phyloP scores from a whole-genome alignment of 2,888 invertebrate genomes.

The Archips xylosteana region DNA sequence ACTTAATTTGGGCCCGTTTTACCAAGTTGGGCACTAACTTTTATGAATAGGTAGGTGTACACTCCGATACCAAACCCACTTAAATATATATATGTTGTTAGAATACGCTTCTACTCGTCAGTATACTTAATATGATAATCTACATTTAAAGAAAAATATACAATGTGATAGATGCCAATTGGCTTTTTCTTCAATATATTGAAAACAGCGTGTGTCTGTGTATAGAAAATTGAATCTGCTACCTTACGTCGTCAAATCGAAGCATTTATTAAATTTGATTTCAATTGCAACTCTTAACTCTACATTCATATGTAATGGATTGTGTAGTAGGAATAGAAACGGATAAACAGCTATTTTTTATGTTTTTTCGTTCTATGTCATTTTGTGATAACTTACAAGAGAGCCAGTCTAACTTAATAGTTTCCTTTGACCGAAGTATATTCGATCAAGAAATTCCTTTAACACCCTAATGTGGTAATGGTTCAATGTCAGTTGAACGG shows the following conservation, averaged over 20 bases:
- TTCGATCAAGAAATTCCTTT: no score
- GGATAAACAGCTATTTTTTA: neutral
- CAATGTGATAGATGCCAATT: slow-evolving; percentile 35
- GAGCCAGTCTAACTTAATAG: neutral
- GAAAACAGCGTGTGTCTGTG: slow-evolving; percentile 50
- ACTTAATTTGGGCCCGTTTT: slow-evolving; percentile 32
- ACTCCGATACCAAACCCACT: slow-evolving; percentile 7
- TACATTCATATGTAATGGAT: neutral
- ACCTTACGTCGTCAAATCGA: slow-evolving; percentile 52
- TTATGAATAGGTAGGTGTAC: slow-evolving; percentile 9
- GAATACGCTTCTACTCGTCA: neutral
- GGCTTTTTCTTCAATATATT: slow-evolving; percentile 54
- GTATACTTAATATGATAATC: neutral
- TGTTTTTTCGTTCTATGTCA: no score
- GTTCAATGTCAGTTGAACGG: no score
- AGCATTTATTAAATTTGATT: slow-evolving; percentile 60
- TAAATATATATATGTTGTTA: slow-evolving; percentile 3
- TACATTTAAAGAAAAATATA: slow-evolving; percentile 34
- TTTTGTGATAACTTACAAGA: no score
- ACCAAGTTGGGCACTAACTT: slow-evolving; percentile 28
- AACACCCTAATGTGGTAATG: no score
- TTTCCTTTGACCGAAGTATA: neutral
- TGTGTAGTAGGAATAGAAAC: no score
- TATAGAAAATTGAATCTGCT: slow-evolving; percentile 60
- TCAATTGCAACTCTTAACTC: slow-evolving; percentile 50